These are phyloP conservation scores for Patagioenas fasciata DNA, from an alignment of 2,113 vertebrate species.

Conservation along the genomic window DNA sequence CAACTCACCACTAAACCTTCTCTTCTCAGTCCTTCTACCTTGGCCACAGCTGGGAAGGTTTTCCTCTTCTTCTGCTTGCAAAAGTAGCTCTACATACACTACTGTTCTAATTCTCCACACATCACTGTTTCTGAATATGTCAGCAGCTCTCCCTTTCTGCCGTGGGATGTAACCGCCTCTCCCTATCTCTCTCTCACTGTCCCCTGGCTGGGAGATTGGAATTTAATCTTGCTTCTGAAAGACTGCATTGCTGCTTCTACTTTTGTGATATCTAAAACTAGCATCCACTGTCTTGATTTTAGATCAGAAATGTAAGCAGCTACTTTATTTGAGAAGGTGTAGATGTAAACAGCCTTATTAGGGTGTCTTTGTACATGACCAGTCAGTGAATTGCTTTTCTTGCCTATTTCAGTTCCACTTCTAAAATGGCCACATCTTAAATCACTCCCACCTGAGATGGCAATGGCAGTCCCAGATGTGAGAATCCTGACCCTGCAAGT, in stretches of 20 bases:
- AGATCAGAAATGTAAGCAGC: background rate
- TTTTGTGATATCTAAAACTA: background rate
- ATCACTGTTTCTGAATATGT: background rate
- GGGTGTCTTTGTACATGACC: background rate
- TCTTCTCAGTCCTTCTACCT: background rate
- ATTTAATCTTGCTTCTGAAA: background rate
- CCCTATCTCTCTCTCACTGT: background rate
- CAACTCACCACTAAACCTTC: background rate
- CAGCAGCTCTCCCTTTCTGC: background rate
- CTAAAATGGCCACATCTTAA: background rate
- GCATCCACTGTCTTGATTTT: background rate
- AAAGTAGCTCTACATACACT: background rate
- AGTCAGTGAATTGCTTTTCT: background rate
- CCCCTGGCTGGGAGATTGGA: background rate
- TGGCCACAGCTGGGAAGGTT: background rate
- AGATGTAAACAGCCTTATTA: background rate
- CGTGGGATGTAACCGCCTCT: background rate
- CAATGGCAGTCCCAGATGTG: background rate
- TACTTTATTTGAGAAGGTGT: background rate
- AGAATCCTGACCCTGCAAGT: background rate
- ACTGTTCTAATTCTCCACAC: background rate
- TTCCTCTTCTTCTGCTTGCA: background rate
- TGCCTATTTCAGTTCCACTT: background rate
- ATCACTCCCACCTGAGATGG: rapidly evolving
- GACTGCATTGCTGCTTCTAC: background rate